Percentiles rank a stretch among this genome's conserved stretches.
phyloP scores from a whole-genome alignment of 2,888 invertebrate species.

The Nasonovia ribisnigri region DNA sequence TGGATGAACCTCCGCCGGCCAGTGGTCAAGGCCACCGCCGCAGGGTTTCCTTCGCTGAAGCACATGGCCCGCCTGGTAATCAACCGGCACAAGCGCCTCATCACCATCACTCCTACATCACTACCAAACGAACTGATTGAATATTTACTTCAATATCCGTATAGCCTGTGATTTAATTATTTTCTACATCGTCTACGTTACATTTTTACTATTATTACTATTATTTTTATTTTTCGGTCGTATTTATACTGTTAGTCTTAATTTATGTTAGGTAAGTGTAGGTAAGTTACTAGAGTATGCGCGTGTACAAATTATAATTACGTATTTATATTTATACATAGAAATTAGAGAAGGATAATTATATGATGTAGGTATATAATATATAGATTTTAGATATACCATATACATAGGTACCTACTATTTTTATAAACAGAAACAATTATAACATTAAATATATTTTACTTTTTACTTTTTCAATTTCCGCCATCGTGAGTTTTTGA shows the following conservation, averaged over 20 bases:
- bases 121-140: slow-evolving; percentile 74
- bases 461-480: background rate
- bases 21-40: slow-evolving; percentile 75
- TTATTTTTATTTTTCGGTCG: background rate
- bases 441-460: background rate
- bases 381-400: background rate
- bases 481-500: background rate
- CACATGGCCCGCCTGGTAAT: slow-evolving; percentile 81
- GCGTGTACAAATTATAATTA: background rate
- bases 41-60: slow-evolving; percentile 76
- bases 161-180: slow-evolving; percentile 63
- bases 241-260: too few relatives aligned
- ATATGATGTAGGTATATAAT: background rate
- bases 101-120: slow-evolving; percentile 69
- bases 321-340: background rate
- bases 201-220: background rate
- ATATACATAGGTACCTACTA: background rate
- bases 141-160: slow-evolving; percentile 65
- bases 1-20: slow-evolving; percentile 79
- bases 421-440: background rate
- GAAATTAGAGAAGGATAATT: background rate
- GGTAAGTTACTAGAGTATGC: background rate
- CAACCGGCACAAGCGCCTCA: slow-evolving; percentile 69
- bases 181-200: background rate
- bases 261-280: background rate